These are phyloP conservation scores for Byasa hedistus DNA, from an alignment of 2,888 invertebrate species.

Conservation along the genomic window DNA sequence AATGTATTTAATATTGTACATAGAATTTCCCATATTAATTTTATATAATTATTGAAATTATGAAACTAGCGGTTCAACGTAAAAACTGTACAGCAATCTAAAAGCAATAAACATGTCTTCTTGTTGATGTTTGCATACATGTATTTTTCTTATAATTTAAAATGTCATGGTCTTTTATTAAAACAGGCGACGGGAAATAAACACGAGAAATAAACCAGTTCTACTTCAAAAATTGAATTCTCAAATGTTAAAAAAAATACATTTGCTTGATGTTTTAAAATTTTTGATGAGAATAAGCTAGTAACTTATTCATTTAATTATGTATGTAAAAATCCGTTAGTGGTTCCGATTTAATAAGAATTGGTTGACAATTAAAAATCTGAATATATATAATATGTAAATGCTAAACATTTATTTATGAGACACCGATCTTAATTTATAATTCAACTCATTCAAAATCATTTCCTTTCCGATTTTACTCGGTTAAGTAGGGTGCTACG, in stretches of 20 bases:
- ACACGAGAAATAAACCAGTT: background rate
- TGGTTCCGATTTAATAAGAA: conserved; percentile 4
- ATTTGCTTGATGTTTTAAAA: background rate
- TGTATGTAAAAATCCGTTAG: background rate
- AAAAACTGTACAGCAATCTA: background rate
- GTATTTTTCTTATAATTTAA: background rate
- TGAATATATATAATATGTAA: conserved; percentile 1
- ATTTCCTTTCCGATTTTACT: conserved; percentile 35
- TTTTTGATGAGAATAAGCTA: background rate
- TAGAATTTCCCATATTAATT: too few relatives aligned
- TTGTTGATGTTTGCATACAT: background rate
- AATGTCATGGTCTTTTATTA: conserved; percentile 16
- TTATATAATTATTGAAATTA: too few relatives aligned
- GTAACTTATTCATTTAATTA: background rate
- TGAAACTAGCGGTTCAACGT: too few relatives aligned
- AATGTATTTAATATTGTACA: too few relatives aligned
- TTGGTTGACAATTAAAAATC: conserved; percentile 3
- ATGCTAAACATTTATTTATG: conserved; percentile 2
- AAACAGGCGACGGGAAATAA: background rate
- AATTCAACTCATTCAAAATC: conserved; percentile 32
- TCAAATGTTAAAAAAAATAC: background rate
- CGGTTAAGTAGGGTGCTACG: conserved; percentile 33
- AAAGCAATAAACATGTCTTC: background rate
- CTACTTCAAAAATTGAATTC: background rate
- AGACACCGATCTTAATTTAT: conserved; percentile 18